These are phyloP conservation scores for Papilio polytes DNA, from an alignment of 1,140 invertebrate genomes.

Conservation along the genomic window DNA sequence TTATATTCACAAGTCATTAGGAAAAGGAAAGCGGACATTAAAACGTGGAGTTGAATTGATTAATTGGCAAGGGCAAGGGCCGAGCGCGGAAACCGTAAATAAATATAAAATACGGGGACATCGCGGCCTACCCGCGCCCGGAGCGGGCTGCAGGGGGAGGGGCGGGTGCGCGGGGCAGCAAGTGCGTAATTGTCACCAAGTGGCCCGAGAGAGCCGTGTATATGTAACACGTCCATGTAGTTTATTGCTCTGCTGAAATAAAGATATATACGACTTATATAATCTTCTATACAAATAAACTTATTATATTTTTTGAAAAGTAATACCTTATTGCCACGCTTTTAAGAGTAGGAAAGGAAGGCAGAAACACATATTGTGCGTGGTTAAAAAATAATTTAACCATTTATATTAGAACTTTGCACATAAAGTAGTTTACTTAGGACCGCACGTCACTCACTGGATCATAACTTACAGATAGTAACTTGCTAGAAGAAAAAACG, in stretches of 20 bases:
- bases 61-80: constrained; percentile 19
- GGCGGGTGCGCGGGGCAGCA: neutral
- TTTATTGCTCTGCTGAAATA: neutral
- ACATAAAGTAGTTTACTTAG: constrained; percentile 18
- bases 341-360: neutral
- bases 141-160: neutral
- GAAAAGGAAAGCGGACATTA: constrained; percentile 9
- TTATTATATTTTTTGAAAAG: too few species aligned
- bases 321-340: too few species aligned
- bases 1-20: constrained; percentile 15
- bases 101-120: constrained; percentile 23
- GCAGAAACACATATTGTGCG: neutral
- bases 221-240: too few species aligned
- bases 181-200: constrained; percentile 16
- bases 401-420: neutral
- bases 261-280: neutral
- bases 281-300: neutral
- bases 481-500: too few species aligned
- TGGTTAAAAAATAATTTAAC: neutral
- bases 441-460: constrained; percentile 3
- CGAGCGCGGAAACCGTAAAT: constrained; percentile 14
- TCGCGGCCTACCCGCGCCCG: neutral
- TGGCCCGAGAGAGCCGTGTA: neutral
- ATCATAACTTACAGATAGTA: neutral
- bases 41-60: constrained; percentile 10